Conservation (phyloP, 2,888 invertebrate species). For the Pediacus dermestoides region DNA sequence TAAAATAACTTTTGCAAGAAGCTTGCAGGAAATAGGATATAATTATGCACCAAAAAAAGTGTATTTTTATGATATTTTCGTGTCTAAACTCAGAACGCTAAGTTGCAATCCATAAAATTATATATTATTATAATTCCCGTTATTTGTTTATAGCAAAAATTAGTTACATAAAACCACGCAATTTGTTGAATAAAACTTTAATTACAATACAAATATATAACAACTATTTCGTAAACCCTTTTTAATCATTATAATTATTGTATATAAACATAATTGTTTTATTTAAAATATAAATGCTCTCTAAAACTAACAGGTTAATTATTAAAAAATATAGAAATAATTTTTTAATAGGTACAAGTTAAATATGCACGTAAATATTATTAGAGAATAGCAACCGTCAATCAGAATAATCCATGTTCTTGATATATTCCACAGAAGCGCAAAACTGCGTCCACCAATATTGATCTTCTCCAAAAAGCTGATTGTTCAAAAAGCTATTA, state of each 20-base stretch:
- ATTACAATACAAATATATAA: no score
- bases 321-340: not conserved
- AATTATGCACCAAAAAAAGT: no score
- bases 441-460: conserved; percentile 99
- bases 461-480: conserved; percentile 83
- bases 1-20: no score
- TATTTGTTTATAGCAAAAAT: no score
- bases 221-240: no score
- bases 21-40: no score
- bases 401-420: conserved; percentile 85
- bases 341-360: conserved; percentile 26
- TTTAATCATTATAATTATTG: conserved; percentile 2
- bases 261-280: not conserved
- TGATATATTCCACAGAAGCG: conserved; percentile 95
- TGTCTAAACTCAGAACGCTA: no score
- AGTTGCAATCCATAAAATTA: no score
- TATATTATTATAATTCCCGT: no score
- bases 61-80: no score
- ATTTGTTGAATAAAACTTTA: no score
- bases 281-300: conserved; percentile 4
- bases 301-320: not conserved
- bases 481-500: conserved; percentile 82
- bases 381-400: conserved; percentile 33
- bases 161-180: no score
- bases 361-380: conserved; percentile 27